Conservation (phyloP, 2,113 vertebrate species). For the Barbus barbus region DNA sequence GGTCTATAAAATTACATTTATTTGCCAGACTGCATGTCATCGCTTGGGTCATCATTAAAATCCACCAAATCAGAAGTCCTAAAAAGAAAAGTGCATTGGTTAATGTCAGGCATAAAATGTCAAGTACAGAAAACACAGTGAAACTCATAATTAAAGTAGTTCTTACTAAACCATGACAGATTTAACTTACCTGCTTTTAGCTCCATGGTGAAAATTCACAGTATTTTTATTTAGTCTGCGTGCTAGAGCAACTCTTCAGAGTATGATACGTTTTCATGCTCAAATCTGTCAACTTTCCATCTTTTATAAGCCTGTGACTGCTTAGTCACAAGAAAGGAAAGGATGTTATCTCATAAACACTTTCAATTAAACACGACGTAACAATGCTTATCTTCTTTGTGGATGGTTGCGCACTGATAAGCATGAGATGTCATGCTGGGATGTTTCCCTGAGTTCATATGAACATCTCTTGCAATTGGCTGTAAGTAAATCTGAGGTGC, state of each 20-base stretch:
- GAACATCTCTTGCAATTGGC: too few species aligned
- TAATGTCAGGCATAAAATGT: not conserved
- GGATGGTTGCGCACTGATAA: too few species aligned
- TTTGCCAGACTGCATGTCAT: not conserved
- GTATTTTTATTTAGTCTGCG: not conserved
- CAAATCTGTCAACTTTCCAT: not conserved
- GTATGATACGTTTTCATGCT: not conserved
- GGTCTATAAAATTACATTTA: accelerated
- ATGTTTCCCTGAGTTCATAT: too few species aligned
- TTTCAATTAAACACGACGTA: too few species aligned
- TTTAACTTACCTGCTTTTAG: not conserved
- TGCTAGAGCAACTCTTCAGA: not conserved
- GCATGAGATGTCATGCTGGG: too few species aligned
- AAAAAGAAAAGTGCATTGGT: not conserved
- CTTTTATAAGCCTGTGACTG: conserved; percentile 1
- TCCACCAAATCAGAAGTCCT: not conserved
- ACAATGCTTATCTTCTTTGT: too few species aligned
- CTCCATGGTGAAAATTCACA: not conserved
- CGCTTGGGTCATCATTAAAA: not conserved
- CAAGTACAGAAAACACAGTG: not conserved
- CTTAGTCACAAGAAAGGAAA: conserved; percentile 16
- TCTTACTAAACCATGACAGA: too few species aligned
- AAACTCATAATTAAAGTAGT: not conserved
- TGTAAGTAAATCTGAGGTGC: too few species aligned
- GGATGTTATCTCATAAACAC: too few species aligned